Percentiles rank a stretch among this genome's conserved stretches.
These are phyloP conservation scores for Diacarnus erythraeanus DNA, from an alignment of 37 sponge, comb jelly and placozoan genomes.

Conservation along the genomic window DNA sequence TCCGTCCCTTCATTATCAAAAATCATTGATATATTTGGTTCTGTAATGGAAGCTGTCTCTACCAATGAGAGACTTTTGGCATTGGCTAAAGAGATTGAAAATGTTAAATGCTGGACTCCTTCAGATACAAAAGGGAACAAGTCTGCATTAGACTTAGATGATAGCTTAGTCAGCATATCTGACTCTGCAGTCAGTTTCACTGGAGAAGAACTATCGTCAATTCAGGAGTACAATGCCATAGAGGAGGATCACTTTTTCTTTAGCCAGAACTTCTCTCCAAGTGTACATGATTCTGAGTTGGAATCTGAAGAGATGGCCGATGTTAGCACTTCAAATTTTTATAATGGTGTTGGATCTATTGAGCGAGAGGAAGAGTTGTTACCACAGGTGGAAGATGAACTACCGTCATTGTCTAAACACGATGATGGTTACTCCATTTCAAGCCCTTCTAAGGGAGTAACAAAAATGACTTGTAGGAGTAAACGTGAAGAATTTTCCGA, in stretches of 20 bases:
- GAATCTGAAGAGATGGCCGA: background rate
- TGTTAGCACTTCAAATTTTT: background rate
- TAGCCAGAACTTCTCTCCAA: background rate
- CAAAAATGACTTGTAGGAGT: background rate
- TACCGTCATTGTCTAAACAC: background rate
- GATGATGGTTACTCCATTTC: background rate
- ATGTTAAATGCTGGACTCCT: background rate
- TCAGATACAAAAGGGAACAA: background rate
- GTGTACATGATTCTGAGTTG: background rate
- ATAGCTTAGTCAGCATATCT: background rate
- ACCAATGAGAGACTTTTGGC: background rate
- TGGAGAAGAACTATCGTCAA: constrained; percentile 6
- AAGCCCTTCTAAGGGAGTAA: background rate
- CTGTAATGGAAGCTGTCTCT: background rate
- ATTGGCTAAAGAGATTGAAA: background rate
- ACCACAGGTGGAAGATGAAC: background rate
- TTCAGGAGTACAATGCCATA: constrained; percentile 4
- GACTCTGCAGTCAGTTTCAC: background rate
- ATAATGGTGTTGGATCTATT: no score
- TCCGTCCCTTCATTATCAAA: background rate
- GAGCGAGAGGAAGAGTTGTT: background rate
- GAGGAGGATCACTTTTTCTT: constrained; percentile 20
- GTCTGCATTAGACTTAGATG: background rate
- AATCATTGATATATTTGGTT: background rate
- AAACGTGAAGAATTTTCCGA: background rate